Base-by-base conservation (phyloP, 2,888 invertebrate genomes). In the Octodonta nipae region DNA sequence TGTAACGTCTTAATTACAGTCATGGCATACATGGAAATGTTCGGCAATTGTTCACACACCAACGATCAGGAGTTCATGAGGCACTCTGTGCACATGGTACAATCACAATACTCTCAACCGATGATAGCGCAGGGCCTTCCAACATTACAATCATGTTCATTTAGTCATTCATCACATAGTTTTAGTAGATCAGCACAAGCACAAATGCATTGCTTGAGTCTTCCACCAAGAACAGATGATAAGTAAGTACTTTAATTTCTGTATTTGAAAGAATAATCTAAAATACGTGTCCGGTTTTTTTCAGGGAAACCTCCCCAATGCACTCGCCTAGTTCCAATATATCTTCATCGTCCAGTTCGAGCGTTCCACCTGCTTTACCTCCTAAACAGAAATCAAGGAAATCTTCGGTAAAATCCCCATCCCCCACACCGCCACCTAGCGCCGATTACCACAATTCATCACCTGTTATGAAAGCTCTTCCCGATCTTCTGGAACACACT, bases 11-110 rank as follows among this genome's bases (percentile, higher is more conserved):
- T n/a, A 42, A 66, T 49, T 70, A 46, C 71, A 87, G 89, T 91
- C 54, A 85, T 88, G 81, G 88, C 87, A 42, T 92, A 91, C 63
- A 89, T 92, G 89, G 88, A 91, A 67, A 87, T 89, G 76, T 84
- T 87, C 54, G 85, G 86, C 13, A 83, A 83, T 61, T 88, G 87
- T 66, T 81, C 83, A 45, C 85, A 86, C 52, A 75, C 77, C 39
- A 77, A 75, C 45, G 75, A 74, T 34, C 71, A 75, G 34, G 86
- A 86, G 50, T 78, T 84, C 61, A 74, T 86, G 60, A 73, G 87
- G 29, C 88, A 88, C 61, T 89, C 91, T 3, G 76, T 89, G 52
- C 87, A 89, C 57, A 55, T 63, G 61, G 58, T 55, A 13, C 61
- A 62, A 34, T 49, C 51, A 2, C 57, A 58, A 17, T 55, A 54